These are phyloP conservation scores for Paratilapia polleni DNA, from an alignment of 2,113 vertebrate species.

Conservation along the genomic window DNA sequence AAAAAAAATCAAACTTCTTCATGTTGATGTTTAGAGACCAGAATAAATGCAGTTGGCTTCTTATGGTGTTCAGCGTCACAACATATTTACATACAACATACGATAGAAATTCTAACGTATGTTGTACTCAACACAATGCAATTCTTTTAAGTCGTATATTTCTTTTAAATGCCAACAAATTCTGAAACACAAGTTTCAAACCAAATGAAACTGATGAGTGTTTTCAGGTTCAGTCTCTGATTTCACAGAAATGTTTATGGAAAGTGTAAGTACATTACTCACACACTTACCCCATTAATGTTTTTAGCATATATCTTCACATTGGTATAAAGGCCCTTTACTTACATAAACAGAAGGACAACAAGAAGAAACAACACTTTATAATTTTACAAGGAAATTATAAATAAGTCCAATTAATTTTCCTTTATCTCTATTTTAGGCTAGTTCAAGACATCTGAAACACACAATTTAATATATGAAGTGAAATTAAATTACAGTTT, in stretches of 20 bases:
- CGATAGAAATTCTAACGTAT: neutral
- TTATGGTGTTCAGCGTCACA: neutral
- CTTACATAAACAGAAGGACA: neutral
- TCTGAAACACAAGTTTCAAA: neutral
- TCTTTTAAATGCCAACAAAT: neutral
- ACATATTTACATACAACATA: neutral
- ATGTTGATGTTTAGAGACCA: neutral
- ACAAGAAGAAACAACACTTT: neutral
- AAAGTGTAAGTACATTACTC: neutral
- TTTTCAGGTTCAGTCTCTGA: neutral
- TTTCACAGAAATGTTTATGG: neutral
- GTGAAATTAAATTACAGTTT: neutral
- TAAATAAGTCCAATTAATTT: neutral
- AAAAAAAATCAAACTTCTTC: neutral
- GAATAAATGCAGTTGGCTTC: neutral
- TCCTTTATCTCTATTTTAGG: neutral
- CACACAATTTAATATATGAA: neutral
- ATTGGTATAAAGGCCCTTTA: neutral
- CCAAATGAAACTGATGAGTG: slow-evolving; percentile 10
- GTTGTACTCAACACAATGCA: neutral
- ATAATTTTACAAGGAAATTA: neutral
- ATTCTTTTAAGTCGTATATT: neutral
- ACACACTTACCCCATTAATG: neutral
- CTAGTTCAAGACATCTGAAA: neutral
- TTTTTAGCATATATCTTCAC: neutral